These are phyloP conservation scores for Drosophila pseudoananassae DNA, from an alignment of 1,140 invertebrate species.

Conservation along the genomic window DNA sequence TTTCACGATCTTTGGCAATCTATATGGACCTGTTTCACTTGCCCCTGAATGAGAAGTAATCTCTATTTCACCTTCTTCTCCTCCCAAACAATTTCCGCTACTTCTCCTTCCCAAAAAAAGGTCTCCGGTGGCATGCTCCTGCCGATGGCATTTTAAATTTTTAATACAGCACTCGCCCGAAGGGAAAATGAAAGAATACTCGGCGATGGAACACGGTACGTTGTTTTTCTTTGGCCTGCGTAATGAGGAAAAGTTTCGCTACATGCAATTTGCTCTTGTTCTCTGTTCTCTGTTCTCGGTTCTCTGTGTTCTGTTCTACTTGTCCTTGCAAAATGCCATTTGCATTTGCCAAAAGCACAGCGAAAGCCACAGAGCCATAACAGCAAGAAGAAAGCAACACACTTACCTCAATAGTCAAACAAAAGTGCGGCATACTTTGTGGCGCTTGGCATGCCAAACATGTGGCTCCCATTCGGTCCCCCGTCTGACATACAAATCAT, in stretches of 20 bases:
- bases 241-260: slow-evolving; percentile 56
- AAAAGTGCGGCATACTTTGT: slow-evolving; percentile 75
- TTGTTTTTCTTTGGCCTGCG: slow-evolving; percentile 46
- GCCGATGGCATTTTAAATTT: slow-evolving; percentile 52
- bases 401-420: slow-evolving; percentile 77
- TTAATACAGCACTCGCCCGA: slow-evolving; percentile 47
- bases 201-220: slow-evolving; percentile 1
- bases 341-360: slow-evolving; percentile 75
- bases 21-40: slow-evolving; percentile 28
- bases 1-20: slow-evolving; percentile 43
- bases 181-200: slow-evolving; percentile 25
- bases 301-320: slow-evolving; percentile 33
- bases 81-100: background rate
- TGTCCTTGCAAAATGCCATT: slow-evolving; percentile 75
- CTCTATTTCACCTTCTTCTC: slow-evolving; percentile 1
- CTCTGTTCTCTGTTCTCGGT: slow-evolving; percentile 9
- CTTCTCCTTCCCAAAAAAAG: background rate
- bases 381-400: slow-evolving; percentile 63
- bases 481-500: slow-evolving; percentile 77
- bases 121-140: slow-evolving; percentile 26
- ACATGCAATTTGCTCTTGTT: slow-evolving; percentile 53
- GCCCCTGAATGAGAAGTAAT: slow-evolving; percentile 15
- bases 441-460: slow-evolving; percentile 64
- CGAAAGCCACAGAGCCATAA: slow-evolving; percentile 25
- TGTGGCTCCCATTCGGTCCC: slow-evolving; percentile 51